Evolutionary conservation across 2,113 vertebrate genomes (phyloP).

Genomic region (Psilopogon haemacephalus): DNA sequence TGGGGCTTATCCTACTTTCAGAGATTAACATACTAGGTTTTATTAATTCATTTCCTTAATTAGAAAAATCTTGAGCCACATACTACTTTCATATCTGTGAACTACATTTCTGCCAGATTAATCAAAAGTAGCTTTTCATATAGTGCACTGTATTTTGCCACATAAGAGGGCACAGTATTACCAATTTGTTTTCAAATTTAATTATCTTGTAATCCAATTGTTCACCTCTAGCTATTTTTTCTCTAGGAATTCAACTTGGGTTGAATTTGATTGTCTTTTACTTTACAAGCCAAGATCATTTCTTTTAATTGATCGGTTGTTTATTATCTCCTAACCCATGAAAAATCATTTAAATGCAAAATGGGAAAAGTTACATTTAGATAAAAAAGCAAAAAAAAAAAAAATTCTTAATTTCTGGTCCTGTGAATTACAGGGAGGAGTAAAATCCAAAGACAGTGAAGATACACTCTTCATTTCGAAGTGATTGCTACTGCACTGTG

Average conservation of each 20-base stretch:
- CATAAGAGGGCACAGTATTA: neutral
- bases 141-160: neutral
- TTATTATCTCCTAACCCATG: neutral
- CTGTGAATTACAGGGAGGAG: neutral
- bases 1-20: constrained; percentile 8
- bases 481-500: neutral
- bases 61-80: neutral
- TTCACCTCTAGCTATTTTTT: neutral
- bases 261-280: neutral
- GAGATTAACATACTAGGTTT: constrained; percentile 6
- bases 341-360: neutral
- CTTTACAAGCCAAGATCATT: neutral
- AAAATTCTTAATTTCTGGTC: neutral
- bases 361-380: neutral
- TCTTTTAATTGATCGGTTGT: neutral
- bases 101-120: neutral
- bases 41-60: constrained; percentile 39
- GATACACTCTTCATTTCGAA: neutral
- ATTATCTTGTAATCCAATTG: neutral
- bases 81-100: neutral
- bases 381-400: neutral
- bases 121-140: constrained; percentile 5
- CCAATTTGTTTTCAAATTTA: neutral
- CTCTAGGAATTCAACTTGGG: neutral
- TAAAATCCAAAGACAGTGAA: neutral